Evolutionary conservation across 2,888 invertebrate genomes (phyloP), one percentile per base, ranked within the genome.

Genomic region (Cordilura impudica): DNA sequence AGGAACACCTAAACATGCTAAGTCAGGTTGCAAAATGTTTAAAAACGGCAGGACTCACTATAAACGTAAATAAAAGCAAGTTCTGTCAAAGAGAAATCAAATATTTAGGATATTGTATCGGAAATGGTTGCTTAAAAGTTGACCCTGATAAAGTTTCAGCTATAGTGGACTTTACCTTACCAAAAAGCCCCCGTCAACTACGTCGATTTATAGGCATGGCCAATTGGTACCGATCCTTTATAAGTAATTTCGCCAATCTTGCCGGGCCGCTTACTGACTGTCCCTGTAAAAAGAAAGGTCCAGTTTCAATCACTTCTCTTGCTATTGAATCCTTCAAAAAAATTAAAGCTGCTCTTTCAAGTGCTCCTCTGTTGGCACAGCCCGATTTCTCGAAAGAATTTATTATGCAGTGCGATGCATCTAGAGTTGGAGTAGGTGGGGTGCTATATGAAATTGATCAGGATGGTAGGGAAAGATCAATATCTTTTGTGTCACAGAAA

Each of bases 391-490:
- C 1, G 0, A 75, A 63, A 8, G 47, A 56, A 14, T 81, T 81
- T 53, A n/a, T 66, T 7, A 65, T 80, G n/a, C 76, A 80, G 12
- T 76, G 70, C 16, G 76, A 80, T 35, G 80, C 80, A 1, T 60
- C 66, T 3, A 53, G 29, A 12, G 61, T 23, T 23, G 69, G 10
- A n/a, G n/a, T n/a, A n/a, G n/a, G n/a, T n/a, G n/a, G n/a, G n/a
- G n/a, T n/a, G n/a, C n/a, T n/a, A n/a, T 69, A 61, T 26, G 65
- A 73, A 21, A 14, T 61, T 7, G 61, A 74, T 21, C 35, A 8
- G 0, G n/a, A n/a, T n/a, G n/a, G n/a, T n/a, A n/a, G n/a, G n/a
- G n/a, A n/a, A n/a, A n/a, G n/a, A n/a, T n/a, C n/a, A n/a, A n/a
- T n/a, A n/a, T n/a, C n/a, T n/a, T n/a, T n/a, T n/a, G n/a, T n/a